A percentile compares a stretch with the other conserved stretches of the same genome.
Conservation (phyloP, 2,888 invertebrate species). For the Heliconius ethilla region DNA sequence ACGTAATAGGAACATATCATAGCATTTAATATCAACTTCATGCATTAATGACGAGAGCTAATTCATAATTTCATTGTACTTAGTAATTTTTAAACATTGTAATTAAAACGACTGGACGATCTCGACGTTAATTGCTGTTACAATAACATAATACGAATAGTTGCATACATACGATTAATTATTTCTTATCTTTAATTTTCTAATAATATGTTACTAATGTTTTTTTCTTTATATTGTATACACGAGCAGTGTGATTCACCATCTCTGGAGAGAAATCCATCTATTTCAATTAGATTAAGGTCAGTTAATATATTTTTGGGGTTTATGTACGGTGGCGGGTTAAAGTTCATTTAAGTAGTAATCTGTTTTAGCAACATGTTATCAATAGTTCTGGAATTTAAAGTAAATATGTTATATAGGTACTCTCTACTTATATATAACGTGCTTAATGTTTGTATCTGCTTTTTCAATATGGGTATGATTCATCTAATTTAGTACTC, state of each 20-base stretch:
- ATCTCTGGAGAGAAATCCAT: slow-evolving; percentile 59
- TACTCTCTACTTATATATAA: slow-evolving; percentile 2
- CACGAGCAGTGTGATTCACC: slow-evolving; percentile 60
- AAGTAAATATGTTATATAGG: background rate
- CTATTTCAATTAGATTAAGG: slow-evolving; percentile 56
- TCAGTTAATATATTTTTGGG: slow-evolving; percentile 55
- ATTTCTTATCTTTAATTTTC: background rate
- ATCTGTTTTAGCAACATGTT: background rate
- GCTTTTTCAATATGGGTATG: background rate
- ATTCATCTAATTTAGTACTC: background rate
- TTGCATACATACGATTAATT: background rate
- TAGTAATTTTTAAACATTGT: background rate
- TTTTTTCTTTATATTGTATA: slow-evolving; percentile 38
- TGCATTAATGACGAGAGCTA: background rate
- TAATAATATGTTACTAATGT: slow-evolving; percentile 28
- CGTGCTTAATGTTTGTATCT: slow-evolving; percentile 23
- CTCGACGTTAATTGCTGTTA: slow-evolving; percentile 6
- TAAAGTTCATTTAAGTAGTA: background rate
- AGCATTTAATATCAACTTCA: background rate
- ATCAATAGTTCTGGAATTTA: background rate
- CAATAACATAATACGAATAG: slow-evolving; percentile 5
- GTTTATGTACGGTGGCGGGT: slow-evolving; percentile 55
- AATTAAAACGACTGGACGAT: slow-evolving; percentile 1
- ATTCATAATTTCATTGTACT: background rate
- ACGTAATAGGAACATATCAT: slow-evolving; percentile 6